Evolutionary conservation across 92 coral and sea anemone species (phyloP).

Genomic region (Virgularia gustaviana): DNA sequence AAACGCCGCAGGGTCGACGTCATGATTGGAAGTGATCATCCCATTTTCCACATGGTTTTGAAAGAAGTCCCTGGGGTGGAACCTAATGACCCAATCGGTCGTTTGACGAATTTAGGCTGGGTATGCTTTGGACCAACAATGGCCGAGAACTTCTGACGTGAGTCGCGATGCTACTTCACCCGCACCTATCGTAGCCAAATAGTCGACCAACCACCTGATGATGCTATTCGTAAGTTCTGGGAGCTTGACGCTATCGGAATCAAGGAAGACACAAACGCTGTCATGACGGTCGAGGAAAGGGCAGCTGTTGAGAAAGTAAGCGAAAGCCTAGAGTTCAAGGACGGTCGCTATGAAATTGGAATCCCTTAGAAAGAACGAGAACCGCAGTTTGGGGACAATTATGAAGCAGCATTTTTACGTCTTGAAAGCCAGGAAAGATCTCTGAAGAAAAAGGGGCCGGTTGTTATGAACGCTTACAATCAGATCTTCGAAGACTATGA

Average conservation of each 20-base stretch:
- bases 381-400: slow-evolving; percentile 38
- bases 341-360: slow-evolving; percentile 36
- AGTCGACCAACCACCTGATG: slow-evolving; percentile 7
- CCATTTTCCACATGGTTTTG: slow-evolving; percentile 37
- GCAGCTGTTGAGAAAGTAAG: slow-evolving; percentile 10
- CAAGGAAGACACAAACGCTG: slow-evolving; percentile 20
- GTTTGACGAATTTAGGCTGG: slow-evolving; percentile 48
- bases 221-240: slow-evolving; percentile 41
- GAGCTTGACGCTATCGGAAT: slow-evolving; percentile 58
- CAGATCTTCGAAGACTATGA: slow-evolving; percentile 40
- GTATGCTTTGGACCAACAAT: slow-evolving; percentile 63
- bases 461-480: slow-evolving; percentile 34
- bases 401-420: slow-evolving; percentile 32
- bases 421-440: slow-evolving; percentile 6
- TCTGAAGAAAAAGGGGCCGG: slow-evolving; percentile 4
- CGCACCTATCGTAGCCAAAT: slow-evolving; percentile 32
- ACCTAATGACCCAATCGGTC: slow-evolving; percentile 39
- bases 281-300: slow-evolving; percentile 32
- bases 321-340: slow-evolving; percentile 30
- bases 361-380: slow-evolving; percentile 38
- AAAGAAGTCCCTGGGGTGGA: slow-evolving; percentile 12
- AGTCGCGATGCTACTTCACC: slow-evolving; percentile 48
- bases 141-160: slow-evolving; percentile 28
- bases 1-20: slow-evolving; percentile 47
- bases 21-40: slow-evolving; percentile 55